Evolutionary conservation across 2,113 vertebrate species (phyloP).

Genomic region (Marcusenius ussheri): DNA sequence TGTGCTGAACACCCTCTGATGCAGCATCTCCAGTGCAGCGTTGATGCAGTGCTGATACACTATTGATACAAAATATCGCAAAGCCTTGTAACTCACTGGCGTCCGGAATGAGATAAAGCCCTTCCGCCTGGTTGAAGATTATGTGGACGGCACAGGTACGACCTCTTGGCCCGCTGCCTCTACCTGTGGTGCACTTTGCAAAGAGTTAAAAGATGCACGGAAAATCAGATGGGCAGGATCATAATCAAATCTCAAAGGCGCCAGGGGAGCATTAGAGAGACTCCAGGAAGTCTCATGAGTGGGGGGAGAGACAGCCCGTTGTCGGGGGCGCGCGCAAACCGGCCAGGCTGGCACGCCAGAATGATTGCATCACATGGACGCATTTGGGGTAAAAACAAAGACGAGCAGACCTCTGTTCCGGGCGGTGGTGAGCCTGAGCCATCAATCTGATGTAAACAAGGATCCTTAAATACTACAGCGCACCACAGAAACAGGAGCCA

Average conservation of each 20-base stretch:
- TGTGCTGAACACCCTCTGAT: not conserved
- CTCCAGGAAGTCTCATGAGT: conserved; percentile 23
- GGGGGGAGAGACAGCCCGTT: not conserved
- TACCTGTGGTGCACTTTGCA: conserved; percentile 10
- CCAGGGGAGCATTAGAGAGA: conserved; percentile 28
- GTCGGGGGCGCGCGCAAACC: not conserved
- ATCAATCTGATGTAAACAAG: conserved; percentile 7
- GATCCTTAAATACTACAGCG: not conserved
- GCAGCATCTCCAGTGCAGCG: not conserved
- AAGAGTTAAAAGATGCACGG: conserved; percentile 22
- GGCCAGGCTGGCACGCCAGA: not conserved
- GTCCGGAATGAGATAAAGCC: conserved; percentile 17
- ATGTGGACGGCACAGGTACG: not conserved
- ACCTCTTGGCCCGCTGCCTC: not conserved
- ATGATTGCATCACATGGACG: not conserved
- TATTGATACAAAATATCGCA: conserved; percentile 13
- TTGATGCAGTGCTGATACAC: not conserved
- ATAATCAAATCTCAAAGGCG: conserved; percentile 33
- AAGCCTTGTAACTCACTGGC: not conserved
- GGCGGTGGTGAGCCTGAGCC: not conserved
- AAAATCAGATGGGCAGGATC: conserved; percentile 30
- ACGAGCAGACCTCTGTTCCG: not conserved
- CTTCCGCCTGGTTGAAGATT: not conserved
- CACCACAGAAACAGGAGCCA: not conserved
- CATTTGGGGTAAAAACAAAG: not conserved